These are phyloP conservation scores for Plebejus melissa DNA, from an alignment of 2,888 invertebrate genomes.

Conservation along the genomic window DNA sequence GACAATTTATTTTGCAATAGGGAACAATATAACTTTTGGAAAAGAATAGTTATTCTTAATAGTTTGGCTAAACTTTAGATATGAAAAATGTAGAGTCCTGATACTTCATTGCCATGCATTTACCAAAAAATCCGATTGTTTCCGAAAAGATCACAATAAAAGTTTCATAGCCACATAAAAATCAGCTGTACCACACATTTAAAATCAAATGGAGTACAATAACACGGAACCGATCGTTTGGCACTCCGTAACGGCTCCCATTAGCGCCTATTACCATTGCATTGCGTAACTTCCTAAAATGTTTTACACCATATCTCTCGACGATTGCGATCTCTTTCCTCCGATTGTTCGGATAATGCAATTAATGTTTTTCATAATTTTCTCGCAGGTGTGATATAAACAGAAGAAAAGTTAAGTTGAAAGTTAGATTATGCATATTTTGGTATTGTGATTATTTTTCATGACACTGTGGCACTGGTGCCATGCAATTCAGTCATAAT, in stretches of 20 bases:
- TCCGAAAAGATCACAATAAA: background rate
- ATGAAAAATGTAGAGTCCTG: background rate
- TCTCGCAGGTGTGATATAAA: background rate
- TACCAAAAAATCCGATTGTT: background rate
- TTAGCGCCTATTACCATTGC: slow-evolving; percentile 22
- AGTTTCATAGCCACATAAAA: background rate
- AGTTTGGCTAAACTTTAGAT: background rate
- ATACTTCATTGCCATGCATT: background rate
- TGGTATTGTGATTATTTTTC: too few species aligned
- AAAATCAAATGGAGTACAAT: background rate
- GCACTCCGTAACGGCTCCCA: slow-evolving; percentile 18
- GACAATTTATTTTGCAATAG: slow-evolving; percentile 23
- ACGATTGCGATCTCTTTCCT: slow-evolving; percentile 11
- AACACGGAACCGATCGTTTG: slow-evolving; percentile 21
- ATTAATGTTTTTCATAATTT: slow-evolving; percentile 2
- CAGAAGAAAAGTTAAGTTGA: background rate
- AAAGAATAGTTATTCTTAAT: too few species aligned
- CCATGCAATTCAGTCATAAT: too few species aligned
- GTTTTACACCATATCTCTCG: slow-evolving; percentile 14
- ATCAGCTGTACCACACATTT: background rate
- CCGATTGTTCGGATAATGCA: slow-evolving; percentile 3
- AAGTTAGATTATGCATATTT: background rate
- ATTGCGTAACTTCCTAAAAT: slow-evolving; percentile 25
- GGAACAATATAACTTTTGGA: background rate
- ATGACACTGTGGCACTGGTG: too few species aligned